A percentile compares a stretch with the other conserved stretches of the same genome.
Evolutionary conservation across 92 coral and sea anemone species (phyloP).

Genomic region (Epizoanthus ramosus): DNA sequence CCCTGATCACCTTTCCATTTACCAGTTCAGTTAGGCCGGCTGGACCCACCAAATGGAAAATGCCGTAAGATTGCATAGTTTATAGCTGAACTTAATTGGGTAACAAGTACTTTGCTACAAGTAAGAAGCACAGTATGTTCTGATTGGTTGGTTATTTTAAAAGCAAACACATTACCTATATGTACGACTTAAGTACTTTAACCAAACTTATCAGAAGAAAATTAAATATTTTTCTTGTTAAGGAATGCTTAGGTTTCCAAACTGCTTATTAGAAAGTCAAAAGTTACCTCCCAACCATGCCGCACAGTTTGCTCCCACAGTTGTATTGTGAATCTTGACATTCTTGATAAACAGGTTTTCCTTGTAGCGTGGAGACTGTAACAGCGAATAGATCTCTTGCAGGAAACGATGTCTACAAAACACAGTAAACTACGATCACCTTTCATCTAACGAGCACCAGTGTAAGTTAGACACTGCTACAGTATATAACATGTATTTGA

Average conservation of each 20-base stretch:
- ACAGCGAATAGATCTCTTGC: conserved; percentile 92
- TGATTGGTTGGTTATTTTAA: background rate
- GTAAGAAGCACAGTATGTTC: too few species aligned
- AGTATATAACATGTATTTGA: background rate
- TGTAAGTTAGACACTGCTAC: background rate
- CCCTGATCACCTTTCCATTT: too few species aligned
- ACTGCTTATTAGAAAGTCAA: background rate
- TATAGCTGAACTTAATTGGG: too few species aligned
- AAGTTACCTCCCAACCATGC: conserved; percentile 97
- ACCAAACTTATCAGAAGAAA: background rate
- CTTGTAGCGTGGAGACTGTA: conserved; percentile 89
- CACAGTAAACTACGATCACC: background rate
- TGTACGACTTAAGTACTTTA: background rate
- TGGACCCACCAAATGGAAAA: too few species aligned
- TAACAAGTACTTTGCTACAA: too few species aligned
- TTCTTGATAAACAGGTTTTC: conserved; percentile 85
- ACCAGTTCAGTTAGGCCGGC: too few species aligned
- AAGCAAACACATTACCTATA: background rate
- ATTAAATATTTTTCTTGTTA: background rate
- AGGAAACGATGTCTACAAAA: conserved; percentile 87
- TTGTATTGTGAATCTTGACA: conserved; percentile 89
- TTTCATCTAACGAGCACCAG: background rate
- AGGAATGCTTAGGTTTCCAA: too few species aligned
- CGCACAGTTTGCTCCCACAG: conserved; percentile 85
- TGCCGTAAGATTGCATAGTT: too few species aligned